Evolutionary conservation across 2,888 invertebrate genomes (phyloP).

Genomic region (Andrena hattorfiana): DNA sequence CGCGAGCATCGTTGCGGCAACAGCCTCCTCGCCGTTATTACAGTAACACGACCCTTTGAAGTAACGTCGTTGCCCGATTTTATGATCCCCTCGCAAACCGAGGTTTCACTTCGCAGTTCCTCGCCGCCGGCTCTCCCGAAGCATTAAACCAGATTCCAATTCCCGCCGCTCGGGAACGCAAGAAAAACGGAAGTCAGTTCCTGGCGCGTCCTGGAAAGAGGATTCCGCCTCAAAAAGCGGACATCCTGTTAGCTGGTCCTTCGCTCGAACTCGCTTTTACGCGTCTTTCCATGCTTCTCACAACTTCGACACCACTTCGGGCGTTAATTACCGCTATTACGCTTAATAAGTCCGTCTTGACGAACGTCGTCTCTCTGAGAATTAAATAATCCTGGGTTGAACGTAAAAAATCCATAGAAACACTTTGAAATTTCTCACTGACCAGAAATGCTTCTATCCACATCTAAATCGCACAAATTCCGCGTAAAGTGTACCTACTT

Average conservation of each 20-base stretch:
- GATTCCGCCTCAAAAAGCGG: not conserved
- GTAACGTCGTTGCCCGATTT: constrained; percentile 53
- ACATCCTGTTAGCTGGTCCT: constrained; percentile 8
- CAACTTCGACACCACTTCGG: not conserved
- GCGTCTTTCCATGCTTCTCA: constrained; percentile 1
- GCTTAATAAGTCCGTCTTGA: not conserved
- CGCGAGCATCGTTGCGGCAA: constrained; percentile 40
- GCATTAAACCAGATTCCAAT: constrained; percentile 61
- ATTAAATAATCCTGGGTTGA: not conserved
- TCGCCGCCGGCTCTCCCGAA: constrained; percentile 47
- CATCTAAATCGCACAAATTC: too few species aligned
- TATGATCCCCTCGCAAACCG: constrained; percentile 51
- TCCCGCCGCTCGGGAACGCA: constrained; percentile 36
- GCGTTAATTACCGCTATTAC: not conserved
- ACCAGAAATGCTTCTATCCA: too few species aligned
- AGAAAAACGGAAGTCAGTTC: constrained; percentile 49
- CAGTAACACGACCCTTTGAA: constrained; percentile 59
- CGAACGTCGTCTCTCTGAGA: not conserved
- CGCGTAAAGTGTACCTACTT: too few species aligned
- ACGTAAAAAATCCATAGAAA: not conserved
- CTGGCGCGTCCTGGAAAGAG: constrained; percentile 6
- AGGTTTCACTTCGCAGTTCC: constrained; percentile 59
- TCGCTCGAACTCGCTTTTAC: constrained; percentile 12
- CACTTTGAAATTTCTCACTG: not conserved
- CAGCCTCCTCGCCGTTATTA: constrained; percentile 53